A percentile compares a stretch with the other conserved stretches of the same genome.
These are phyloP conservation scores for Sarcophaga caerulescens DNA, from an alignment of 2,888 invertebrate species.

Conservation along the genomic window DNA sequence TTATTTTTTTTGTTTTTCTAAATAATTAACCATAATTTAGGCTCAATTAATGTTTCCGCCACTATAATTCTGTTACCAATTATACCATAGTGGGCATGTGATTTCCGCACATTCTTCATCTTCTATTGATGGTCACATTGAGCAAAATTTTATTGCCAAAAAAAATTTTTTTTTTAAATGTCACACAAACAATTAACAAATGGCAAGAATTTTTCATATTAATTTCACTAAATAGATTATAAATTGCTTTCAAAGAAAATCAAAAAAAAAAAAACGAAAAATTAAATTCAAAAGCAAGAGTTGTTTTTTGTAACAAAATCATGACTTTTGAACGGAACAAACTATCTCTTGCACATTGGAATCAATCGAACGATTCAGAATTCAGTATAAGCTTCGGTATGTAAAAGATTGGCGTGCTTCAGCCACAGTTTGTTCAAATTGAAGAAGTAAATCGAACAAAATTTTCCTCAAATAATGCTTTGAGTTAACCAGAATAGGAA, in stretches of 20 bases:
- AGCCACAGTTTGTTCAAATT: too few relatives aligned
- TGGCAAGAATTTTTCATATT: constrained; percentile 33
- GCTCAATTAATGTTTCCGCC: constrained; percentile 34
- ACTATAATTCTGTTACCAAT: neutral
- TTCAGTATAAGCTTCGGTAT: too few relatives aligned
- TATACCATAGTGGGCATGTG: neutral
- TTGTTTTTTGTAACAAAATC: too few relatives aligned
- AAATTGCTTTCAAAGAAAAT: neutral
- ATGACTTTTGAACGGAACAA: too few relatives aligned
- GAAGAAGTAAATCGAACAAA: too few relatives aligned
- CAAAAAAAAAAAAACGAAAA: neutral
- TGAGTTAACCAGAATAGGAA: too few relatives aligned
- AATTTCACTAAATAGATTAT: neutral
- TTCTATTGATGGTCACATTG: neutral
- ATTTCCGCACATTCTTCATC: neutral
- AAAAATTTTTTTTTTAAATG: constrained; percentile 47
- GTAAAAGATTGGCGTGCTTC: too few relatives aligned
- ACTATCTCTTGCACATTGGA: too few relatives aligned
- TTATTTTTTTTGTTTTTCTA: constrained; percentile 8
- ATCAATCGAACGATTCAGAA: too few relatives aligned
- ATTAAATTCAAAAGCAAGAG: neutral
- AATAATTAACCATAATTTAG: constrained; percentile 48
- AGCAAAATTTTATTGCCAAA: constrained; percentile 39
- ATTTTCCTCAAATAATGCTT: too few relatives aligned
- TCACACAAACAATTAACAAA: constrained; percentile 53